Conservation (phyloP, 2,888 invertebrate species). For the Lomographa bimaculata region DNA sequence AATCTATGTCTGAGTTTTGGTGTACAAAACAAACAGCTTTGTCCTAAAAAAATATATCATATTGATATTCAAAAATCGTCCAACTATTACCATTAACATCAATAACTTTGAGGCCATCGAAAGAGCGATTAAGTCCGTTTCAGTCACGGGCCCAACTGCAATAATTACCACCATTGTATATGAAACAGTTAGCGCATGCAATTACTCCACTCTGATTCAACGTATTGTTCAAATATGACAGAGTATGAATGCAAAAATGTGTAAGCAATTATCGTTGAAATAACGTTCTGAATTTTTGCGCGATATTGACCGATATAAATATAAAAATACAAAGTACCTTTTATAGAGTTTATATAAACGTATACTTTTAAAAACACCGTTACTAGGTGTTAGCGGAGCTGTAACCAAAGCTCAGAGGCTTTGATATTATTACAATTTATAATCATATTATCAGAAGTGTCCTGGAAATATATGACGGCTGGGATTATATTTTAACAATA, state of each 20-base stretch:
- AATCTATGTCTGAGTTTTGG: too few relatives aligned
- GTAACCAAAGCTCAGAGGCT: too few relatives aligned
- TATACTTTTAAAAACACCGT: too few relatives aligned
- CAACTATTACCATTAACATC: conserved; percentile 32
- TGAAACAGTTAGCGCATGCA: conserved; percentile 67
- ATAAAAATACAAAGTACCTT: too few relatives aligned
- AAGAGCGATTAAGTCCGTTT: conserved; percentile 66
- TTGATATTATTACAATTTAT: too few relatives aligned
- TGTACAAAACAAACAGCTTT: too few relatives aligned
- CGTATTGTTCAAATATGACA: conserved; percentile 75
- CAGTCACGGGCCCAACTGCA: conserved; percentile 65
- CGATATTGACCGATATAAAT: neutral
- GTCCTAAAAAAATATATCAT: neutral
- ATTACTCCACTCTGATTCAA: conserved; percentile 41
- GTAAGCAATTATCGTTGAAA: conserved; percentile 19
- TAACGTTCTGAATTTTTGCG: conserved; percentile 1
- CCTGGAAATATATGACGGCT: too few relatives aligned
- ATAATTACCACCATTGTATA: conserved; percentile 78
- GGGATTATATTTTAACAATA: too few relatives aligned
- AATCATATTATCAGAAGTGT: too few relatives aligned
- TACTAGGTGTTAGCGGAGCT: too few relatives aligned
- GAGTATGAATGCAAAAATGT: conserved; percentile 37
- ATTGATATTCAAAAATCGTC: conserved; percentile 13
- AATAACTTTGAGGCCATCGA: conserved; percentile 56
- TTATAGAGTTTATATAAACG: too few relatives aligned